Percentiles rank a stretch among this genome's conserved stretches.
These are phyloP conservation scores for Beroe forskalii DNA, from an alignment of 37 sponge, comb jelly and placozoan genomes.

Conservation along the genomic window DNA sequence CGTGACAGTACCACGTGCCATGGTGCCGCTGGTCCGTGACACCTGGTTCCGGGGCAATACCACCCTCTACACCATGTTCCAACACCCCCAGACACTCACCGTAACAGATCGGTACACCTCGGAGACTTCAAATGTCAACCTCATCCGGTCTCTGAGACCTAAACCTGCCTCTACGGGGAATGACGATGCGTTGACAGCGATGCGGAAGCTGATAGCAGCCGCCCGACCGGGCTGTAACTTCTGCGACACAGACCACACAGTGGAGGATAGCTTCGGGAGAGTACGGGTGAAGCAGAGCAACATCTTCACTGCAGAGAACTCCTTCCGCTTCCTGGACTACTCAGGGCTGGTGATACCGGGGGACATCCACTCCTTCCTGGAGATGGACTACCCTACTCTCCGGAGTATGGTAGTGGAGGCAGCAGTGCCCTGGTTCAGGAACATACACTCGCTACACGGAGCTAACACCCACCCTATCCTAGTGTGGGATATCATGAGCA, in stretches of 20 bases:
- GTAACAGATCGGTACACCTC: conserved; percentile 12
- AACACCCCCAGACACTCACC: background rate
- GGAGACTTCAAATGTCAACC: background rate
- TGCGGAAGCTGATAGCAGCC: background rate
- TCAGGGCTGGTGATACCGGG: conserved; percentile 12
- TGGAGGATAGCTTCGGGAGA: conserved; percentile 5
- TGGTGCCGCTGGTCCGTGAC: conserved; percentile 10
- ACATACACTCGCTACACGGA: background rate
- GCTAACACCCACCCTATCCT: conserved; percentile 7
- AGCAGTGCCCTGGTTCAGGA: conserved; percentile 9
- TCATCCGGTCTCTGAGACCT: background rate
- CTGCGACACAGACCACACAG: background rate
- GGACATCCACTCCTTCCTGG: conserved; percentile 10
- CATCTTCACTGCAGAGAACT: conserved; percentile 44
- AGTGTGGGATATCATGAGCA: conserved; percentile 25
- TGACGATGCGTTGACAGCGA: background rate
- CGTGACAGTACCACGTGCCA: background rate
- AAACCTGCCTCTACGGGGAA: background rate
- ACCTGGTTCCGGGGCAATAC: background rate
- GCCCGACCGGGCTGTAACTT: conserved; percentile 4
- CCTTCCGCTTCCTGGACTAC: conserved; percentile 14
- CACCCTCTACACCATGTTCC: background rate
- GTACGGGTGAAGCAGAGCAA: background rate
- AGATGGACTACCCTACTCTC: background rate
- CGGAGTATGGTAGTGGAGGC: background rate